Evolutionary conservation across 2,888 invertebrate species (phyloP).

Genomic region (Lymantria monacha): DNA sequence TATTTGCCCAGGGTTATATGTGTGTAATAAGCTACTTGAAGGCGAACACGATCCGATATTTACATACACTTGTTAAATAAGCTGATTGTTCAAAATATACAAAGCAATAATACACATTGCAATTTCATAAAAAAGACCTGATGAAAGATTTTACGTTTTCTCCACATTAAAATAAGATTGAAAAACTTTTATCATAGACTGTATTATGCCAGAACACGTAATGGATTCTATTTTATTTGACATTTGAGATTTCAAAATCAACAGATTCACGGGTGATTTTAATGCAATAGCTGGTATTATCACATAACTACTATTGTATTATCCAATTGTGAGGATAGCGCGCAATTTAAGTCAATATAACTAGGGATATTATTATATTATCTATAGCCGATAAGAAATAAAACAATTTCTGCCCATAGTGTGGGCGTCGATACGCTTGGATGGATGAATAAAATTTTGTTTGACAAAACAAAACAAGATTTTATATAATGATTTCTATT

Average conservation of each 20-base stretch:
- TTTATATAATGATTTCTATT: no score
- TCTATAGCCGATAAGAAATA: no score
- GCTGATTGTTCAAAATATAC: constrained; percentile 14
- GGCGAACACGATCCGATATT: constrained; percentile 15
- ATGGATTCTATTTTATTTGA: constrained; percentile 25
- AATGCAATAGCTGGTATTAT: background rate
- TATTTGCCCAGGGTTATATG: background rate
- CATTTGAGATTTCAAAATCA: constrained; percentile 27
- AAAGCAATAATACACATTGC: background rate
- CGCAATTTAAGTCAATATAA: no score
- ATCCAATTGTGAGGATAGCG: no score
- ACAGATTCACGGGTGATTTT: constrained; percentile 19
- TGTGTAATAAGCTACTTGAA: constrained; percentile 12
- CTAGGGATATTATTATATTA: no score
- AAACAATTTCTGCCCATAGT: no score
- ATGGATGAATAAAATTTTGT: no score
- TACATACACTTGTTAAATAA: constrained; percentile 22
- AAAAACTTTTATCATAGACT: background rate
- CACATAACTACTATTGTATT: no score
- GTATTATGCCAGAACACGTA: constrained; percentile 1
- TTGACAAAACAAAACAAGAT: no score
- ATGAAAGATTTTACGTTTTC: background rate
- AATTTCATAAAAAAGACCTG: background rate
- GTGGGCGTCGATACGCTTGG: no score
- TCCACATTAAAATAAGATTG: background rate